Base-by-base conservation (phyloP, 2,113 vertebrate species). In the Lagopus leucura region DNA sequence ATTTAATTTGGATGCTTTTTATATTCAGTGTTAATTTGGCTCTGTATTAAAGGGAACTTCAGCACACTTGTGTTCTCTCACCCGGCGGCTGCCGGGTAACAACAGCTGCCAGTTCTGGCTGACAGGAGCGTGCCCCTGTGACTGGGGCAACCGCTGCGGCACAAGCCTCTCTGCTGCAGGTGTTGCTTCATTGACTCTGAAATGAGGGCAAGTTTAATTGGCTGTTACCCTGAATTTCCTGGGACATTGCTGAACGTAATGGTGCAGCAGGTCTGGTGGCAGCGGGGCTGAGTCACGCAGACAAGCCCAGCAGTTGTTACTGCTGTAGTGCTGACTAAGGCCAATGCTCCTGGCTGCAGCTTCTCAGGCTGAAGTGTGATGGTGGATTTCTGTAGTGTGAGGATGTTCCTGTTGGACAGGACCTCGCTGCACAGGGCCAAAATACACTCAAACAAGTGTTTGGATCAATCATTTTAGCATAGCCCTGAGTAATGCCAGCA, bases 131-230 rank as follows among this genome's bases (percentile, higher is more conserved):
- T 40, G 78, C 82, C 89, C 82, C 27, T 3, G 40, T 89, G 85
- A 45, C 67, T 89, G 38, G 36, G 67, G 71, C 50, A 86, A 20
- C 63, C 27, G 65, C 76, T 82, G 79, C 82, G 82, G 48, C 91
- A 63, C 54, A 66, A 92, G 13, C 50, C 45, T 40, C 89, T 79
- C 40, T n/a, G 3, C 10, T 4, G 30, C 58, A 40, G 0, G 58
- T 10, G 30, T 85, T 0, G 24, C 78, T 63, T 94, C 40, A 1
- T 89, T 95, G 77, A 54, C 88, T 42, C 72, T 36, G 63, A 94
- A 92, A 89, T 81, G 76, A 89, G 57, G 36, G 27, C 40, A 77
- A 86, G 80, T 92, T 93, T 86, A 88, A 90, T 92, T 84, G 77
- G 45, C 86, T 74, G 91, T 63, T 88, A 36, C 55, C 77, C 47